Evolutionary conservation across 2,113 vertebrate species (phyloP).

Genomic region (Phycodurus eques): DNA sequence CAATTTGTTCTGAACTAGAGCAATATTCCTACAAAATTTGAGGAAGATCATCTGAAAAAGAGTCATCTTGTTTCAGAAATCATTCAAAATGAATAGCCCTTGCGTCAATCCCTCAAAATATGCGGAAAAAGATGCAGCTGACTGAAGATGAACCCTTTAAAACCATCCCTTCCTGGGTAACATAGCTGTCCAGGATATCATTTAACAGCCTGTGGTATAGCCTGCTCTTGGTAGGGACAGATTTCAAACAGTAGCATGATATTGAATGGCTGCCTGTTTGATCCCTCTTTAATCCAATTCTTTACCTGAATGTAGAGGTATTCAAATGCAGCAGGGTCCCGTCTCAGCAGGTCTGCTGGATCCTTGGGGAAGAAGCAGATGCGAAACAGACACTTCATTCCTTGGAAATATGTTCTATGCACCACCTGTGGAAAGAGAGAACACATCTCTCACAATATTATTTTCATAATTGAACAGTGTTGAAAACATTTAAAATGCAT

Average conservation of each 20-base stretch:
- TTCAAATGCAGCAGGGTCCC: conserved; percentile 94
- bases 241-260: conserved; percentile 12
- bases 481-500: conserved; percentile 6
- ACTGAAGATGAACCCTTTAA: neutral
- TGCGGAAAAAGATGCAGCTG: neutral
- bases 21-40: neutral
- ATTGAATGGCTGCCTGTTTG: conserved; percentile 27
- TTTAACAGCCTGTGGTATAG: neutral
- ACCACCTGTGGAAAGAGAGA: conserved; percentile 80
- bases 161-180: neutral
- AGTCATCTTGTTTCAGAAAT: neutral
- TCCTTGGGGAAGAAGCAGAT: conserved; percentile 99
- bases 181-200: neutral
- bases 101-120: neutral
- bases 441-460: neutral
- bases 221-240: conserved; percentile 2
- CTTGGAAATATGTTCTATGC: conserved; percentile 96
- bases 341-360: conserved; percentile 87
- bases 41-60: neutral
- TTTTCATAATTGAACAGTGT: neutral
- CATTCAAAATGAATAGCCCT: neutral
- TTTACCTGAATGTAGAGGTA: conserved; percentile 96
- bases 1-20: neutral
- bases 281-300: conserved; percentile 23
- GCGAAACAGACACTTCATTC: conserved; percentile 97